These are phyloP conservation scores for Acanthornis magna DNA, from an alignment of 2,797 vertebrate genomes.

Conservation along the genomic window DNA sequence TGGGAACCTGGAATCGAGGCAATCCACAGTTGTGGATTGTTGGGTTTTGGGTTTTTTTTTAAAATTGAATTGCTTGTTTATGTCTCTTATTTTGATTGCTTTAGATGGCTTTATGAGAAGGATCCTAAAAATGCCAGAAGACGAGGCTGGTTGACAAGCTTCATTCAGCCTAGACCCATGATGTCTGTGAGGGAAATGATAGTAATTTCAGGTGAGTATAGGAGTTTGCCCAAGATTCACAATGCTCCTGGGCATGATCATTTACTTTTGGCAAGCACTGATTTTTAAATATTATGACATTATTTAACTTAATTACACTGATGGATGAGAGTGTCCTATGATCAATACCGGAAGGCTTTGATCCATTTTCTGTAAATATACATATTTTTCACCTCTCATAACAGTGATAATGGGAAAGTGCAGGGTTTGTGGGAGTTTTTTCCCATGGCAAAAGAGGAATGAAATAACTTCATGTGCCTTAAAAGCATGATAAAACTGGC, in stretches of 20 bases:
- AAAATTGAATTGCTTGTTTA: not conserved
- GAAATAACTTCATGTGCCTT: not conserved
- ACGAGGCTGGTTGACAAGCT: not conserved
- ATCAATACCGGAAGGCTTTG: not conserved
- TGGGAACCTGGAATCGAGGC: not conserved
- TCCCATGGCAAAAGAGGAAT: not conserved
- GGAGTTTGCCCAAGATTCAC: not conserved
- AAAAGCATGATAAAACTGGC: not conserved
- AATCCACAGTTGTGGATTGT: fast-evolving
- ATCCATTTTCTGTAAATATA: conserved; percentile 23
- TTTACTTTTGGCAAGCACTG: not conserved
- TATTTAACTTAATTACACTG: conserved; percentile 8
- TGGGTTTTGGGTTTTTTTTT: fast-evolving
- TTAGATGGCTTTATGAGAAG: not conserved
- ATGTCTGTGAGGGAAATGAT: not conserved
- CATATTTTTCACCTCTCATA: not conserved
- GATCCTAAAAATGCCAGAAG: not conserved
- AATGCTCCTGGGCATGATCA: not conserved
- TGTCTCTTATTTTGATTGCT: not conserved
- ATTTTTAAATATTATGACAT: not conserved
- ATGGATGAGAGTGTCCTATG: not conserved
- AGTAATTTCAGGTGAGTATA: not conserved
- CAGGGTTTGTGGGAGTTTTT: fast-evolving
- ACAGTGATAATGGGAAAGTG: not conserved
- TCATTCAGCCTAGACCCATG: not conserved